Percentiles rank a stretch among this genome's conserved stretches.
phyloP scores from a whole-genome alignment of 2,888 invertebrate genomes.

The Sarcophaga rosellei region DNA sequence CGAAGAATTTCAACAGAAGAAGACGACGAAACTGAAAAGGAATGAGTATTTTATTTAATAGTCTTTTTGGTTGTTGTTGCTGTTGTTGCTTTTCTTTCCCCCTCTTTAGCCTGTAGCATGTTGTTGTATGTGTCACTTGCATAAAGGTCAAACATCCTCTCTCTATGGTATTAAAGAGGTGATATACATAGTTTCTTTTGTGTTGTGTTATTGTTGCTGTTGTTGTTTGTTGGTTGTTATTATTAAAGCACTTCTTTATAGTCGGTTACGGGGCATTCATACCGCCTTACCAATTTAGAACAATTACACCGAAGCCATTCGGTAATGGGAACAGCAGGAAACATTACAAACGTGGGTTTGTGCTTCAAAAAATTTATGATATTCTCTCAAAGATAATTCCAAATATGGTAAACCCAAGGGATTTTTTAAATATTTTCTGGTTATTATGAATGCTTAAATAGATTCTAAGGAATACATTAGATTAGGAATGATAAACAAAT shows the following conservation, averaged over 20 bases:
- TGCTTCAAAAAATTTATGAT: too few species aligned
- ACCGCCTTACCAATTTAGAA: constrained; percentile 10
- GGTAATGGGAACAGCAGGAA: not conserved
- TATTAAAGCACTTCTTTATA: constrained; percentile 37
- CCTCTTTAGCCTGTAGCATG: not conserved
- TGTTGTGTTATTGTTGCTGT: not conserved
- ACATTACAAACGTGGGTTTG: too few species aligned
- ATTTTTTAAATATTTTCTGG: too few species aligned
- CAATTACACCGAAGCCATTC: constrained; percentile 20
- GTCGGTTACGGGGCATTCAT: constrained; percentile 32
- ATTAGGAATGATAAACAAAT: too few species aligned
- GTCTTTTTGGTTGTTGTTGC: not conserved
- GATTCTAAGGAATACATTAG: too few species aligned
- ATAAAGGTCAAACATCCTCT: constrained; percentile 61
- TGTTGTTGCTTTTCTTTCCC: constrained; percentile 51
- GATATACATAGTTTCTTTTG: too few species aligned
- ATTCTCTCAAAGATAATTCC: too few species aligned
- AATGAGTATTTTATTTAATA: constrained; percentile 37
- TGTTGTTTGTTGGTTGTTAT: constrained; percentile 8
- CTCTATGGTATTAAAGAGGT: constrained; percentile 33
- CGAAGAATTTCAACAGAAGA: not conserved
- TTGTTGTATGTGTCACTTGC: constrained; percentile 52
- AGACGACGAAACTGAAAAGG: not conserved
- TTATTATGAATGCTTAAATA: too few species aligned
- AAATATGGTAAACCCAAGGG: too few species aligned